phyloP scores from a whole-genome alignment of 2,888 invertebrate genomes.

The Agrochola macilenta region DNA sequence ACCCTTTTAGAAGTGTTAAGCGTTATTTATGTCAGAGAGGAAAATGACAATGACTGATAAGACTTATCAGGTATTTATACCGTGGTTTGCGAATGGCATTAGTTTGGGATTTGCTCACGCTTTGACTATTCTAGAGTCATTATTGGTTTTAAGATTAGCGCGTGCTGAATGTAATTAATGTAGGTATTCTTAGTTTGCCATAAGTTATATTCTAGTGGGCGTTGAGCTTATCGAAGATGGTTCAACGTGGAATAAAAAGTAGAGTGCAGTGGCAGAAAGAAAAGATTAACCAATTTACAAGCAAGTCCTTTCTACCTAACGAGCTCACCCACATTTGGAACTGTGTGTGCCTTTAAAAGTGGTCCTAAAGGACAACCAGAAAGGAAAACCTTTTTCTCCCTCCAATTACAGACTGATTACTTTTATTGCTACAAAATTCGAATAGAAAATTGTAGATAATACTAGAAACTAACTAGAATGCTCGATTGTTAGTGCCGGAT shows the following conservation, averaged over 20 bases:
- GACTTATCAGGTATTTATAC: constrained; percentile 35
- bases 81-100: constrained; percentile 39
- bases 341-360: neutral
- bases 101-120: constrained; percentile 30
- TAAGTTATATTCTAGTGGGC: too few species aligned
- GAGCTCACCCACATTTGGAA: too few species aligned
- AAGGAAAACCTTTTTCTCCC: neutral
- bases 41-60: constrained; percentile 60
- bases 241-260: too few species aligned
- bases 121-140: constrained; percentile 20
- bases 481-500: constrained; percentile 49
- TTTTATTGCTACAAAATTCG: neutral
- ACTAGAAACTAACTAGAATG: constrained; percentile 37
- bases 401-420: neutral
- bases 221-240: too few species aligned
- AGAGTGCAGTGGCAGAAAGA: neutral
- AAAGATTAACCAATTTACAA: neutral
- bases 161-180: constrained; percentile 5
- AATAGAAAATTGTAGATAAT: constrained; percentile 35
- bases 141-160: constrained; percentile 25
- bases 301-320: neutral
- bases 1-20: constrained; percentile 10
- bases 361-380: too few species aligned
- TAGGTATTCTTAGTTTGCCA: neutral
- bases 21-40: constrained; percentile 37